phyloP scores from a whole-genome alignment of 2,888 invertebrate genomes.

The Sesia bembeciformis region DNA sequence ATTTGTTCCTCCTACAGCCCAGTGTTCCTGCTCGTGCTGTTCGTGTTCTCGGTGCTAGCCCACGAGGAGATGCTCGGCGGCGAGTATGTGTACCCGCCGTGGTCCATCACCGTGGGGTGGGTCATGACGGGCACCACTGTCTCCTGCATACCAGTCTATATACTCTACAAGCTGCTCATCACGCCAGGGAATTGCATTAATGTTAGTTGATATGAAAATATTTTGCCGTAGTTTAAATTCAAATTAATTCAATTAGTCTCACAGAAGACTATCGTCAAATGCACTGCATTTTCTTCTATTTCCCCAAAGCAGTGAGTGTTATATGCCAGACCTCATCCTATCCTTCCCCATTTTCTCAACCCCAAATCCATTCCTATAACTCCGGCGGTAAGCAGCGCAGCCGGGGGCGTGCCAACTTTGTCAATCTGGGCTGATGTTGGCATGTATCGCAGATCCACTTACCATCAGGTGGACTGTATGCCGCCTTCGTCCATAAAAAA shows the following conservation, averaged over 20 bases:
- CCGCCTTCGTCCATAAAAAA: no score
- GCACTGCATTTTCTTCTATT: no score
- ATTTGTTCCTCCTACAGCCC: constrained; percentile 70
- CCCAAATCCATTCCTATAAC: no score
- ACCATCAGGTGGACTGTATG: no score
- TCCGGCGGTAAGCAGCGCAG: no score
- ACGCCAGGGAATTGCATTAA: constrained; percentile 76
- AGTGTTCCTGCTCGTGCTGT: constrained; percentile 87
- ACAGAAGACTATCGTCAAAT: no score
- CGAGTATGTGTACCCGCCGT: constrained; percentile 83
- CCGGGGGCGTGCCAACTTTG: no score
- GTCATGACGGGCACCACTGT: constrained; percentile 88
- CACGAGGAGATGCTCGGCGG: constrained; percentile 87
- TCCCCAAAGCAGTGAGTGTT: no score
- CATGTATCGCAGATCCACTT: no score
- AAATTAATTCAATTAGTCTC: background rate
- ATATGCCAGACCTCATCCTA: no score
- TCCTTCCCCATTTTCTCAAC: no score
- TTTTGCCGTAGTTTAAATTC: constrained; percentile 1
- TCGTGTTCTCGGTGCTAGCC: constrained; percentile 86
- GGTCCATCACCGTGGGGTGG: constrained; percentile 89
- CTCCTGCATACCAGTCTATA: constrained; percentile 88
- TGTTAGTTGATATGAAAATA: constrained; percentile 18
- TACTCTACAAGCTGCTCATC: constrained; percentile 82
- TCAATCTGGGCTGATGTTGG: no score